A percentile compares a stretch with the other conserved stretches of the same genome.
Conservation (phyloP, 2,797 vertebrate species). For the Manis javanica region DNA sequence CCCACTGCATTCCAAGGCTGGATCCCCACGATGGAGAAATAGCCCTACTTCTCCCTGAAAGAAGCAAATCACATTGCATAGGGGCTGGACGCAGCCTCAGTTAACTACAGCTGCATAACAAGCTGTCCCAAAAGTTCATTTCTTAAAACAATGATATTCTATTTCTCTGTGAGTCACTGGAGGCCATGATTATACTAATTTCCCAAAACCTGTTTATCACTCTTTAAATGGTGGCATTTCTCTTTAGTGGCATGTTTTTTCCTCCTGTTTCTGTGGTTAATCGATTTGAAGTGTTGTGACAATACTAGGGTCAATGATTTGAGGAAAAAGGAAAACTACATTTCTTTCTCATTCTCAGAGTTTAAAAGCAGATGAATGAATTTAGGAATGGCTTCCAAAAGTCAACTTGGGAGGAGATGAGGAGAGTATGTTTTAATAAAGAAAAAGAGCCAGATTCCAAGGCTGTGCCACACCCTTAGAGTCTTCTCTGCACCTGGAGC, state of each 20-base stretch:
- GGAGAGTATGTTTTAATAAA: neutral
- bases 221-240: neutral
- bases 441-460: conserved; percentile 30
- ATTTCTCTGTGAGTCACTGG: neutral
- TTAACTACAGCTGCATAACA: neutral
- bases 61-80: neutral
- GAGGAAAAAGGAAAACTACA: neutral
- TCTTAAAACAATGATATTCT: neutral
- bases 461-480: neutral
- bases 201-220: neutral
- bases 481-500: conserved; percentile 64
- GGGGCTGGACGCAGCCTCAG: neutral
- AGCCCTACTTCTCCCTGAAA: neutral
- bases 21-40: rapidly evolving
- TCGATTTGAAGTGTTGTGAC: neutral
- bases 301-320: neutral
- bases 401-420: conserved; percentile 46
- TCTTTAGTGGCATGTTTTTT: neutral
- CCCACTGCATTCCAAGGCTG: neutral
- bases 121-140: neutral
- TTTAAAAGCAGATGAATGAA: conserved; percentile 42
- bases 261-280: neutral
- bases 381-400: conserved; percentile 47
- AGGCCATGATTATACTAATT: neutral
- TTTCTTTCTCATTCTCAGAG: conserved; percentile 24